These are phyloP conservation scores for Conomelus anceps DNA, from an alignment of 2,888 invertebrate species.

Conservation along the genomic window DNA sequence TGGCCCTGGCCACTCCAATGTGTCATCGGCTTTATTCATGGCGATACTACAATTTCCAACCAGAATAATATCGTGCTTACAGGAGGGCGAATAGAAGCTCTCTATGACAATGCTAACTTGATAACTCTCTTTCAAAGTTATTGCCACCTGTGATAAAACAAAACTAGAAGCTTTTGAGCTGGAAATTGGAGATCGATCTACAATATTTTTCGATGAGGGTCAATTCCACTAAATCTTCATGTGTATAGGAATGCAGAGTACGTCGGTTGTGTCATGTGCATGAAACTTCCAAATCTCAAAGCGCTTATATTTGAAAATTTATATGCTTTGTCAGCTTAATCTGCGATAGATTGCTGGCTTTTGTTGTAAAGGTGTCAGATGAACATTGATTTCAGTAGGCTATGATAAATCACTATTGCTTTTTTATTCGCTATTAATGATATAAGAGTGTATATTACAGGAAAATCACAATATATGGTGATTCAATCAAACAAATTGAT, in stretches of 20 bases:
- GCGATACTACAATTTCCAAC: not conserved
- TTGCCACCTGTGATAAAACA: not conserved
- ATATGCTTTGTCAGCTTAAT: not conserved
- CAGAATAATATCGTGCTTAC: not conserved
- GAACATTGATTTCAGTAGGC: no score
- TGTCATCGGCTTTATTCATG: not conserved
- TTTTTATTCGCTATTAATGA: no score
- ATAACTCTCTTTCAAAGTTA: not conserved
- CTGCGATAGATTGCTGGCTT: not conserved
- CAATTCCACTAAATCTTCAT: not conserved
- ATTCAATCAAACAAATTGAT: no score
- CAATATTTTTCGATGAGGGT: not conserved
- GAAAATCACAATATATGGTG: no score
- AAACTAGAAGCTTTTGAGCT: not conserved
- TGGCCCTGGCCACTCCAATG: not conserved
- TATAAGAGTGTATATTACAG: no score
- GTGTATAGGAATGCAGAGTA: not conserved
- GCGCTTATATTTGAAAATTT: not conserved
- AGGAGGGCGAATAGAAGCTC: not conserved
- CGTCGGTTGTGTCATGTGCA: not conserved
- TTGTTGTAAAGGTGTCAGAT: not conserved
- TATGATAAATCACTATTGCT: no score
- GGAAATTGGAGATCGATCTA: not conserved
- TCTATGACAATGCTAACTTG: not conserved
- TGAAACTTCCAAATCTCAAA: not conserved